phyloP scores from a whole-genome alignment of 1,140 invertebrate species.

The Ceratitis capitata region DNA sequence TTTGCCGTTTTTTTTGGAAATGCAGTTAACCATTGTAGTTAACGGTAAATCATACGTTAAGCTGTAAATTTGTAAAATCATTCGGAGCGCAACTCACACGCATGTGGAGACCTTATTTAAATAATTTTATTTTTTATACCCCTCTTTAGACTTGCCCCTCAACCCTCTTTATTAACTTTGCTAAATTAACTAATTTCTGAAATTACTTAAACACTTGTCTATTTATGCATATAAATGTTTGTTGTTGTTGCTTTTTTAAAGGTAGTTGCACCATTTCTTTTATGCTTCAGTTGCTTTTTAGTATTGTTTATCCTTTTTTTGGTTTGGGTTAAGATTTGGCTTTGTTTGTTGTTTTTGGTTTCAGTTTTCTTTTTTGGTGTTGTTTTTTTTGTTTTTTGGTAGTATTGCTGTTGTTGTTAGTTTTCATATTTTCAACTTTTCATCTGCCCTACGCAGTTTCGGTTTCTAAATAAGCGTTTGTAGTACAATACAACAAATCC shows the following conservation, averaged over 20 bases:
- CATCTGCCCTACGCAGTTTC: not conserved
- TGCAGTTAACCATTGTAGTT: too few species aligned
- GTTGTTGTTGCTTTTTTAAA: too few species aligned
- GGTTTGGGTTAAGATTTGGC: not conserved
- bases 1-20: too few species aligned
- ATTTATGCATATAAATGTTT: not conserved
- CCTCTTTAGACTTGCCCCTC: not conserved
- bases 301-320: slow-evolving; percentile 7
- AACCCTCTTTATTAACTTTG: too few species aligned
- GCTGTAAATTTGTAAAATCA: too few species aligned
- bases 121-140: not conserved
- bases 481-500: not conserved
- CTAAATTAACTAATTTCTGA: not conserved
- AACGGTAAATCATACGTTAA: too few species aligned
- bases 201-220: not conserved
- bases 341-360: slow-evolving; percentile 16
- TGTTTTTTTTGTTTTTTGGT: slow-evolving; percentile 6
- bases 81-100: too few species aligned
- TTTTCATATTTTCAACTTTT: not conserved
- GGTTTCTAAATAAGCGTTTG: too few species aligned
- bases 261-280: too few species aligned
- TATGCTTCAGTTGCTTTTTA: not conserved
- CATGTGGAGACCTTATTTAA: too few species aligned
- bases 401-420: not conserved
- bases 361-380: not conserved